Percentiles rank a stretch among this genome's conserved stretches.
phyloP scores from a whole-genome alignment of 2,888 invertebrate species.

The Cephalotes varians region DNA sequence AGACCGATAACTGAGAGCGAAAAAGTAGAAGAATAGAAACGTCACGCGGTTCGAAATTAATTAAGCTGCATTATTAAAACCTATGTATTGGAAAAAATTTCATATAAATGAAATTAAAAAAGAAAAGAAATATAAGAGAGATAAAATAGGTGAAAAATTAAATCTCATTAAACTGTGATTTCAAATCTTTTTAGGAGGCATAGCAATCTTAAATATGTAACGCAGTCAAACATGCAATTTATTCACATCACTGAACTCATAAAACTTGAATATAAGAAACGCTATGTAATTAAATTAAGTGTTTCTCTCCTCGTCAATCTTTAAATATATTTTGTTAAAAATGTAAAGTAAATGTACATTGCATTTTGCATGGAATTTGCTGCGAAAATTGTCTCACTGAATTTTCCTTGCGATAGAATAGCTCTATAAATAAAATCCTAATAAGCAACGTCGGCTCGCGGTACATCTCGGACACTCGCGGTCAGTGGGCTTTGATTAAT shows the following conservation, averaged over 20 bases:
- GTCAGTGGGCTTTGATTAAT: slow-evolving; percentile 48
- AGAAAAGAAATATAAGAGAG: not conserved
- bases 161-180: not conserved
- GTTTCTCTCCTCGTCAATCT: not conserved
- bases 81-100: not conserved
- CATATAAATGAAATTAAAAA: not conserved
- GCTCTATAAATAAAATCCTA: slow-evolving; percentile 38
- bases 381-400: not conserved
- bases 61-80: not conserved
- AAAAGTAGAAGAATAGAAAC: not conserved
- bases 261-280: not conserved
- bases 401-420: slow-evolving; percentile 5
- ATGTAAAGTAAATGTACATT: not conserved
- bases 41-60: not conserved
- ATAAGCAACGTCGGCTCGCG: slow-evolving; percentile 27
- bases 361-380: not conserved
- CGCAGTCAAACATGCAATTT: not conserved
- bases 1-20: not conserved
- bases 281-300: not conserved
- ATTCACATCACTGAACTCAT: not conserved
- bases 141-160: not conserved
- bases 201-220: not conserved
- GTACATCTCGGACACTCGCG: slow-evolving; percentile 21
- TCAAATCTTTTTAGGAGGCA: not conserved
- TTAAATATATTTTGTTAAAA: not conserved